A percentile compares a stretch with the other conserved stretches of the same genome.
Evolutionary conservation across 2,113 vertebrate species (phyloP).

Genomic region (Pseudorasbora parva): DNA sequence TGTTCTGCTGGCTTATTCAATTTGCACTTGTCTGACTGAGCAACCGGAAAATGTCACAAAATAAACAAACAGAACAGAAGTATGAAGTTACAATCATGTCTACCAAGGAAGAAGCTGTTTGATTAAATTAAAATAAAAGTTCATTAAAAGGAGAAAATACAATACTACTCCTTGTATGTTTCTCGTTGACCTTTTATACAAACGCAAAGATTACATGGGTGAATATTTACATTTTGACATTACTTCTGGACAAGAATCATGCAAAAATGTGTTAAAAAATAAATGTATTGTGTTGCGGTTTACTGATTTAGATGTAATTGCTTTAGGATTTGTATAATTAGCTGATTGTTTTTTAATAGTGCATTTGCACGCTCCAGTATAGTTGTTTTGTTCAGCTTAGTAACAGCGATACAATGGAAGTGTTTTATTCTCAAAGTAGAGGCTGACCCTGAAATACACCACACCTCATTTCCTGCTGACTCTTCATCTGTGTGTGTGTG

Average conservation of each 20-base stretch:
- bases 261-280: background rate
- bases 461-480: slow-evolving; percentile 10
- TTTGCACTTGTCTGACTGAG: background rate
- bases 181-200: background rate
- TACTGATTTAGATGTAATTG: background rate
- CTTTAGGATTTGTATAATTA: background rate
- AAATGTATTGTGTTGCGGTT: background rate
- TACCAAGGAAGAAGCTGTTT: background rate
- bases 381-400: background rate
- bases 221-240: too few species aligned
- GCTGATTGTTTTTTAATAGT: background rate
- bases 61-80: background rate
- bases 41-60: slow-evolving; percentile 3
- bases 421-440: background rate
- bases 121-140: too few species aligned
- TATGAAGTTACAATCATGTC: background rate
- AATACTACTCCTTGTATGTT: too few species aligned
- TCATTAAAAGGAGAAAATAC: too few species aligned
- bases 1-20: background rate
- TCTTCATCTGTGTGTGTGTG: slow-evolving; percentile 23
- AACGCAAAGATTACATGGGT: too few species aligned
- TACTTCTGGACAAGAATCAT: background rate
- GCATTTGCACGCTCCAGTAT: background rate
- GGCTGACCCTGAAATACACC: slow-evolving; percentile 32
- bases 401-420: slow-evolving; percentile 13